Evolutionary conservation across 2,113 vertebrate genomes (phyloP), one percentile per base, ranked within the genome.

Genomic region (Meleagris gallopavo): DNA sequence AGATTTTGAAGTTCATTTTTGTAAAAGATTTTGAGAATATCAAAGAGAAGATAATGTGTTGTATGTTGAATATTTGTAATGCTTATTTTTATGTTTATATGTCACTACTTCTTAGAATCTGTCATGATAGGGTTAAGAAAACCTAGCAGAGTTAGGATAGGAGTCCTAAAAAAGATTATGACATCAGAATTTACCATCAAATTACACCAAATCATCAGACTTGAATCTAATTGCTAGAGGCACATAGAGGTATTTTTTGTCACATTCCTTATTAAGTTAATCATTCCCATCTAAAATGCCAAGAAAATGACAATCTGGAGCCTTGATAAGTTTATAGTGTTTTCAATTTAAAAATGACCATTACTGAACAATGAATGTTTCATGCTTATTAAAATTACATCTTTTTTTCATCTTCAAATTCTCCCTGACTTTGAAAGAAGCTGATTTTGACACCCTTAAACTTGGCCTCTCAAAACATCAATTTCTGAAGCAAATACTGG

Each of bases 341-440:
- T 94, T 92, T 89, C 29, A 72, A 7, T 36, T 50, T 86, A 90
- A 54, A 90, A 81, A 72, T 22, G 9, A 41, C n/a, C 7, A 34
- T 50, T 90, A 67, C 8, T 34, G 36, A 90, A 48, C 1, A 71
- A 74, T 27, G 10, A 88, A 65, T 80, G 13, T 5, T 77, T 81
- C 32, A 25, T 41, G 24, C 5, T 71, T 67, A 45, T 67, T 77
- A 73, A 74, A 84, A 58, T 27, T 13, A 27, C 15, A 3, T 54
- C 32, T 21, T 9, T 41, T 48, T 38, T 21, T 9, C 2, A 22
- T 6, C 15, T 88, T 83, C 27, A 80, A 48, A 6, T 54, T 85
- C 25, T 66, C 19, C 20, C 10, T 54, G 34, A 86, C 62, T 4
- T 16, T 57, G 4, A 2, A 5, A 76, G 25, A 74, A 55, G 5